phyloP scores from a whole-genome alignment of 2,888 invertebrate genomes.

The Tanytarsus gracilentus region DNA sequence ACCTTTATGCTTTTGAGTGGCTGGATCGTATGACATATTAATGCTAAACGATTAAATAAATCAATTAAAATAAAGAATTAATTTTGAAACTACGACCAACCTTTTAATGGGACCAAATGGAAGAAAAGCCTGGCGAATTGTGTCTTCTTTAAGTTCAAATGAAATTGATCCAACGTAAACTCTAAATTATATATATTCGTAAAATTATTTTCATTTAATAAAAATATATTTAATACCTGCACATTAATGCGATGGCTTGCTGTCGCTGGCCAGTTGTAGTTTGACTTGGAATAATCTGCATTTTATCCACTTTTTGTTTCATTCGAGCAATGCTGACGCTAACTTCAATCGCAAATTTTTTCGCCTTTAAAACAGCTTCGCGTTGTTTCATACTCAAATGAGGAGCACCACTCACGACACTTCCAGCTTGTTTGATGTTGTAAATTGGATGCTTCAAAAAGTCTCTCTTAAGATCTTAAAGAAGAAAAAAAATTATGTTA shows the following conservation, averaged over 20 bases:
- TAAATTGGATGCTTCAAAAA: conserved; percentile 65
- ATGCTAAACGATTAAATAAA: too few species aligned
- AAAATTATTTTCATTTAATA: too few species aligned
- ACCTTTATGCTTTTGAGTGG: conserved; percentile 98
- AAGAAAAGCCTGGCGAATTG: conserved; percentile 89
- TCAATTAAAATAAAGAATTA: too few species aligned
- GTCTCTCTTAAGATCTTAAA: conserved; percentile 34
- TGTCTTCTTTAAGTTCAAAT: conserved; percentile 98
- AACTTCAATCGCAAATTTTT: too few species aligned
- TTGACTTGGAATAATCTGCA: conserved; percentile 86
- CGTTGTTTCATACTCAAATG: conserved; percentile 81
- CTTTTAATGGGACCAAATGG: conserved; percentile 99
- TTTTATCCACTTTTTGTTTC: conserved; percentile 98
- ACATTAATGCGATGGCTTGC: conserved; percentile 84
- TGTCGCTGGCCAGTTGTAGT: conserved; percentile 82
- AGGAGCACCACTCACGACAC: conserved; percentile 84
- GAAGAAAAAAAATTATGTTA: conserved; percentile 10
- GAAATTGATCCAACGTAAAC: conserved; percentile 99
- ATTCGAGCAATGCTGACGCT: conserved; percentile 98
- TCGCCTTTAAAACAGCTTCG: conserved; percentile 80
- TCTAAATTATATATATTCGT: conserved; percentile 47
- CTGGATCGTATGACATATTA: conserved; percentile 99
- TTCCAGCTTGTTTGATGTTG: conserved; percentile 78
- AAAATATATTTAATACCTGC: too few species aligned
- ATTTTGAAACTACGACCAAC: too few species aligned